Evolutionary conservation across 2,797 vertebrate species (phyloP), one percentile per base, ranked within the genome.

Genomic region (Chaenodraco wilsoni): DNA sequence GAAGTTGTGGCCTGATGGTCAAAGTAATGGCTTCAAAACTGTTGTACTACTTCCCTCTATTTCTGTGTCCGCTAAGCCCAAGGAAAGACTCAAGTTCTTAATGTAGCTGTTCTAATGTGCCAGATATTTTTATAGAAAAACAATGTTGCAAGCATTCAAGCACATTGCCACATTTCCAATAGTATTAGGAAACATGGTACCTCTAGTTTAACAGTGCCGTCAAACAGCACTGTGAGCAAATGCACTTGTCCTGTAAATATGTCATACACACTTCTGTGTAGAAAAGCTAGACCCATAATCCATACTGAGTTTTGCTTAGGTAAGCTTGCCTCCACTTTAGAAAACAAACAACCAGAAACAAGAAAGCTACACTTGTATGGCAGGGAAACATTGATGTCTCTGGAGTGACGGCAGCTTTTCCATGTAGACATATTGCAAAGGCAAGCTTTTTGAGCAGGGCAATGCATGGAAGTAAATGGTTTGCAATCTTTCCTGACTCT

Each of bases 321-420:
- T 88, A 91, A 84, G 77, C 86, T 76, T 74, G 65, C 68, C 64
- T 85, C 56, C 78, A 90, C 84, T 86, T 88, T 83, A 74, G 80
- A 89, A 86, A 89, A 90, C 85, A 89, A 92, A 89, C 83, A 89
- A 82, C 66, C 69, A 84, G 77, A 66, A 87, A 88, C 87, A 89
- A 72, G 69, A 87, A 79, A 69, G 67, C 78, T 74, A 82, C 86
- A 87, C 82, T 87, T 68, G 86, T 84, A 79, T 68, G 63, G 75
- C 70, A 51, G 78, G 69, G 52, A 86, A 87, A 88, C 87, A 81
- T 56, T 79, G 81, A 90, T 82, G 89, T 83, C 82, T 70, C 58
- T 67, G 74, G 82, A 85, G 73, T 79, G 74, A 86, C 72, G 88
- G 78, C 83, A 88, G 85, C 72, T 78, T 84, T 76, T 70, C 81